Percentiles rank a stretch among this genome's conserved stretches.
phyloP scores from a whole-genome alignment of 2,797 vertebrate genomes.

The Echeneis naucrates region DNA sequence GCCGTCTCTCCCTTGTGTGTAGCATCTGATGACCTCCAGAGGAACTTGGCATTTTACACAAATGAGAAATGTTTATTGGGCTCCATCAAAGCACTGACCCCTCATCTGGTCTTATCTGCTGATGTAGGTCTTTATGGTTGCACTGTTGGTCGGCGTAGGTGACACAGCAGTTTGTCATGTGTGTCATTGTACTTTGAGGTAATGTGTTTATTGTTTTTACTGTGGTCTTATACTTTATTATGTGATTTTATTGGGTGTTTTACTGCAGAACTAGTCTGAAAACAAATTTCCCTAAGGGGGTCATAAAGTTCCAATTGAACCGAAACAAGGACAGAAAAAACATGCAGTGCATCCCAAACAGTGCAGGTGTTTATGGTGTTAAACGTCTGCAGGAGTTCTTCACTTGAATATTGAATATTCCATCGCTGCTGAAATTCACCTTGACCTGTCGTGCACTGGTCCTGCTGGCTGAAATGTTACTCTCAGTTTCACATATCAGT shows the following conservation, averaged over 20 bases:
- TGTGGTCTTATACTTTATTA: conserved; percentile 50
- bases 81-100: conserved; percentile 17
- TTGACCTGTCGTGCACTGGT: conserved; percentile 21
- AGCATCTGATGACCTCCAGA: conserved; percentile 6
- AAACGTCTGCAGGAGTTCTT: conserved; percentile 23
- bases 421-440: background rate
- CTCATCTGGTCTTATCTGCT: conserved; percentile 28
- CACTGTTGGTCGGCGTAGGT: too few species aligned
- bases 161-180: conserved; percentile 32
- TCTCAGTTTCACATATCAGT: background rate
- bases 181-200: conserved; percentile 45
- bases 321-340: conserved; percentile 52
- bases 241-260: conserved; percentile 62
- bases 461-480: background rate
- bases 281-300: conserved; percentile 62
- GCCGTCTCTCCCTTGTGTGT: background rate
- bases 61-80: conserved; percentile 35
- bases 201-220: conserved; percentile 64
- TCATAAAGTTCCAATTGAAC: conserved; percentile 54
- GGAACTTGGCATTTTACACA: conserved; percentile 14
- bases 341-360: conserved; percentile 50
- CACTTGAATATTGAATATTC: conserved; percentile 38
- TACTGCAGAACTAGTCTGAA: conserved; percentile 53
- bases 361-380: conserved; percentile 22
- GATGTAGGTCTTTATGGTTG: conserved; percentile 28